Base-by-base conservation (phyloP, 1,140 invertebrate species). In the Zaprionus taronus region DNA sequence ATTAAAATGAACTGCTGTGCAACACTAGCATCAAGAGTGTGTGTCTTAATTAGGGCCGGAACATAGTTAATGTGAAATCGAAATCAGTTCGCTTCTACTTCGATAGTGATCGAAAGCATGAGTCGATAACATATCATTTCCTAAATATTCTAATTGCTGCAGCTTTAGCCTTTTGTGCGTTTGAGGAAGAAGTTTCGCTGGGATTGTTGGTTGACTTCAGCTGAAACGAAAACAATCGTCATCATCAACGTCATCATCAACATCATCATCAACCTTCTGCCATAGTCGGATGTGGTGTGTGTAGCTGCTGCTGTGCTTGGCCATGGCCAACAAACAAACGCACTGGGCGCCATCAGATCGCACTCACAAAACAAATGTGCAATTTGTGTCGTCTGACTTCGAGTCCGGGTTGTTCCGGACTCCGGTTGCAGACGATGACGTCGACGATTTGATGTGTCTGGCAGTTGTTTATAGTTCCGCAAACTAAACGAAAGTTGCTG, bases 401-500 rank as follows among this genome's bases (percentile, higher is more conserved):
- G 14, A 49, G 28, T 44, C 55, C 56, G 24, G 49, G 31, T 26
- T n/a, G 31, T 26, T n/a, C 51, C 24, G 22, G 36, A 55, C 44
- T 51, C 28, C 56, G 34, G 15, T 9, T 24, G 34, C n/a, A 61
- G 63, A 60, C 44, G 55, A 61, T 61, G 71, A 61, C 57, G 71
- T 56, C 22, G 71, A 61, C 34, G 56, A 60, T 64, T 58, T 28
- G 26, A 51, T 64, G 63, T 70, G 68, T 56, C 53, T 72, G 73
- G 44, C 47, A 62, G 78, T 81, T 84, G 81, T 81, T 84, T 81
- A 81, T 84, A 85, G 82, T 85, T 83, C 72, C 79, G 80, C 80
- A 81, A 81, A 72, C 72, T 77, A 77, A 87, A 64, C 51, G 83
- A 87, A 86, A 87, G 83, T 86, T 87, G 76, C 80, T 77, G 83